Conservation (phyloP, 2,113 vertebrate species). For the Centrocercus urophasianus region DNA sequence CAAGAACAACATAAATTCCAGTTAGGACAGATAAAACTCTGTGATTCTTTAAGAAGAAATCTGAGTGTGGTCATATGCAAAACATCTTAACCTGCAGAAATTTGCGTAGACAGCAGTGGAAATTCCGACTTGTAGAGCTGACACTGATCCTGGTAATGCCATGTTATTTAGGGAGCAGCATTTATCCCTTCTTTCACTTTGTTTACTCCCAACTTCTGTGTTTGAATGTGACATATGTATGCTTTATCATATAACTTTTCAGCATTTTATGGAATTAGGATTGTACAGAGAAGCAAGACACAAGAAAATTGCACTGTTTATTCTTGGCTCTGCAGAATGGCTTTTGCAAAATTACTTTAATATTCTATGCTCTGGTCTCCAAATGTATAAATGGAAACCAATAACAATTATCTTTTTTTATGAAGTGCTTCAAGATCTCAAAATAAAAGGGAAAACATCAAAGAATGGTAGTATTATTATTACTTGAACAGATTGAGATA, state of each 20-base stretch:
- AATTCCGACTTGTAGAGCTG: background rate
- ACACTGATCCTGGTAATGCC: background rate
- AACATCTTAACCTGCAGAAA: background rate
- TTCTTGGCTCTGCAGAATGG: background rate
- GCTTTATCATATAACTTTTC: background rate
- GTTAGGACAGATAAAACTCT: background rate
- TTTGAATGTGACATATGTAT: background rate
- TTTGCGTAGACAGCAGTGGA: background rate
- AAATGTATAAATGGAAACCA: background rate
- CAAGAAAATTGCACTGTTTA: background rate
- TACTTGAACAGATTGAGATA: background rate
- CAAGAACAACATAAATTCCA: background rate
- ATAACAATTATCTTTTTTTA: background rate
- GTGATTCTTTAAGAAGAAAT: background rate
- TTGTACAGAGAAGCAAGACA: background rate
- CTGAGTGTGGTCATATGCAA: accelerated
- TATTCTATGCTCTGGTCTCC: background rate
- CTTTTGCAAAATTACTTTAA: slow-evolving; percentile 5
- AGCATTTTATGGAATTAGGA: background rate
- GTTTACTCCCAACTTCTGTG: background rate
- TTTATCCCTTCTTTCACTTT: background rate
- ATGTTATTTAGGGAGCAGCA: background rate
- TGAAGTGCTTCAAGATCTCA: background rate
- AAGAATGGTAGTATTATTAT: background rate
- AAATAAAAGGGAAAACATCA: background rate